Evolutionary conservation across 2,797 vertebrate species (phyloP).

Genomic region (Lagorchestes hirsutus): DNA sequence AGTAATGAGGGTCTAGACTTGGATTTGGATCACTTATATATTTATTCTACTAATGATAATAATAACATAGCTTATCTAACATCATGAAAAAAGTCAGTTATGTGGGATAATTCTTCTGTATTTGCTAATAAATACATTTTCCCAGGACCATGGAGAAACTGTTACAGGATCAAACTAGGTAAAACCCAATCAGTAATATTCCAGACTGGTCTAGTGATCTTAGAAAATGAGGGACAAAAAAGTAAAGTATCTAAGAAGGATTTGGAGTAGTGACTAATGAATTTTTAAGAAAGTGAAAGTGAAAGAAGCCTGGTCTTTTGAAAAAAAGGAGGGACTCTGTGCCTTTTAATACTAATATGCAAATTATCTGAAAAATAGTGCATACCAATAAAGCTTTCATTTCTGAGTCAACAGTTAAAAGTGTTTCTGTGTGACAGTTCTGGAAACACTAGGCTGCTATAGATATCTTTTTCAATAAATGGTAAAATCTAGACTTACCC

Average conservation of each 20-base stretch:
- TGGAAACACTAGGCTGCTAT: neutral
- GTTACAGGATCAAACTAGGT: neutral
- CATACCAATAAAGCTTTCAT: neutral
- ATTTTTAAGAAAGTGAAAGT: neutral
- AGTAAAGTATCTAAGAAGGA: neutral
- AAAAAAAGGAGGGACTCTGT: neutral
- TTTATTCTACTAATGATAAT: neutral
- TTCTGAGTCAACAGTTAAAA: neutral
- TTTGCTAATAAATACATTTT: neutral
- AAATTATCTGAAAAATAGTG: neutral
- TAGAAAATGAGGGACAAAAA: neutral
- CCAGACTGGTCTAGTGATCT: neutral
- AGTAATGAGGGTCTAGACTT: neutral
- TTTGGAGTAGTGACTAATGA: neutral
- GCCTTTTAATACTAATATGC: neutral
- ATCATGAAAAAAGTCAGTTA: neutral
- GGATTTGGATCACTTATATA: neutral
- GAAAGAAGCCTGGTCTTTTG: neutral
- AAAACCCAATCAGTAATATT: neutral
- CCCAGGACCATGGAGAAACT: neutral
- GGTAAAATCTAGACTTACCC: slow-evolving; percentile 5
- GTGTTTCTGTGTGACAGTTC: neutral
- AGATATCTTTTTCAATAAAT: neutral
- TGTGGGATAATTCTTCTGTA: neutral
- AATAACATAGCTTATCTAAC: neutral